Evolutionary conservation across 2,888 invertebrate species (phyloP).

Genomic region (Phania funesta): DNA sequence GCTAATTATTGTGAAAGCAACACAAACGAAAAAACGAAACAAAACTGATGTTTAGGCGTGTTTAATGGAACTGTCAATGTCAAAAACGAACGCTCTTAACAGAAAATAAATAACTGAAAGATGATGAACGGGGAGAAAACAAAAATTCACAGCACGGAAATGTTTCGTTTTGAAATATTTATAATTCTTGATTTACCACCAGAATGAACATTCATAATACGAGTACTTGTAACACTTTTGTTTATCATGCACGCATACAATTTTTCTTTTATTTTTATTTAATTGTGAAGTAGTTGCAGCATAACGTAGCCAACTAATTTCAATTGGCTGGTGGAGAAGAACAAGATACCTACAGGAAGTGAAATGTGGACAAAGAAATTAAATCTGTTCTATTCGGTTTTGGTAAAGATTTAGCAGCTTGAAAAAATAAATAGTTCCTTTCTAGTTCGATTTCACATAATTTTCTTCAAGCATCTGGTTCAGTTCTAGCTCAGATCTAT

Average conservation of each 20-base stretch:
- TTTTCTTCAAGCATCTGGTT: no score
- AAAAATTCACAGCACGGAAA: conserved; percentile 30
- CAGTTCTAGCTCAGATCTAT: no score
- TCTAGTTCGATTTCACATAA: no score
- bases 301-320: conserved; percentile 11
- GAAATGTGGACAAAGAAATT: no score
- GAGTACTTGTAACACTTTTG: conserved; percentile 56
- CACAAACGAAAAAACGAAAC: neutral
- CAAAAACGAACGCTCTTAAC: conserved; percentile 18
- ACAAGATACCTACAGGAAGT: no score
- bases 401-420: no score
- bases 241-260: conserved; percentile 26
- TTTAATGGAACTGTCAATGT: conserved; percentile 57
- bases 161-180: conserved; percentile 46
- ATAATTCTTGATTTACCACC: conserved; percentile 26
- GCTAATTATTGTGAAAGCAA: conserved; percentile 43
- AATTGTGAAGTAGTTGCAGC: neutral
- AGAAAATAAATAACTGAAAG: neutral
- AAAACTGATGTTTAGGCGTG: conserved; percentile 35
- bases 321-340: neutral
- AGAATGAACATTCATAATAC: conserved; percentile 60
- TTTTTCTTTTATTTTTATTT: neutral
- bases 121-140: neutral
- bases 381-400: no score
- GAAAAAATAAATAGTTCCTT: no score